Percentiles rank a stretch among this genome's conserved stretches.
phyloP scores from a whole-genome alignment of 2,113 vertebrate genomes.

The Thinocorus orbignyianus region DNA sequence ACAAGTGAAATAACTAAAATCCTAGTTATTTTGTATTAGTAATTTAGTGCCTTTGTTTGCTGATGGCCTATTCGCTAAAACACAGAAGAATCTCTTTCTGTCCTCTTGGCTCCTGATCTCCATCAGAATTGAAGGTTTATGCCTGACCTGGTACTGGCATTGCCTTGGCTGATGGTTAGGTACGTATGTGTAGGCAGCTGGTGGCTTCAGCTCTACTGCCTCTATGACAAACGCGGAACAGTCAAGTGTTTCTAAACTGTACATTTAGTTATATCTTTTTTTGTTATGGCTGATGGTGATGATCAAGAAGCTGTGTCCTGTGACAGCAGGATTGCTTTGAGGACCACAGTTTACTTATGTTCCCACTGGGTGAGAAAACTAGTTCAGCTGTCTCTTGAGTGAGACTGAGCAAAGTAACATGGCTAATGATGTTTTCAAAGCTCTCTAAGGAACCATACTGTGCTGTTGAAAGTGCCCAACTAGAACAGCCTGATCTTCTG shows the following conservation, averaged over 20 bases:
- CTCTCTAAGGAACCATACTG: not conserved
- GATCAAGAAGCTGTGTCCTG: not conserved
- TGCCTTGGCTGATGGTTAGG: not conserved
- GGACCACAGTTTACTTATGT: not conserved
- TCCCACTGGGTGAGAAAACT: not conserved
- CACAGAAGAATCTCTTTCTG: not conserved
- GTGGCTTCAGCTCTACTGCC: rapidly evolving
- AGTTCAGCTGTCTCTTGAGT: not conserved
- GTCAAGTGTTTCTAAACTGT: not conserved
- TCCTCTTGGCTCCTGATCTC: not conserved
- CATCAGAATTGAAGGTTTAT: not conserved
- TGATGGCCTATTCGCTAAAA: not conserved
- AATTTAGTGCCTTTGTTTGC: not conserved
- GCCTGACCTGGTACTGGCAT: not conserved
- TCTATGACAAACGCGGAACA: not conserved
- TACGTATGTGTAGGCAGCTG: not conserved
- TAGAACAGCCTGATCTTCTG: not conserved
- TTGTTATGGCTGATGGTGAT: not conserved
- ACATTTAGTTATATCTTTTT: not conserved
- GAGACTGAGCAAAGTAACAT: not conserved
- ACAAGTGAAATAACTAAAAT: not conserved
- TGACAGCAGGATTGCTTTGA: not conserved
- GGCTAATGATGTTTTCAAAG: not conserved
- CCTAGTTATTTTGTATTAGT: not conserved
- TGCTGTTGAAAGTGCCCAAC: not conserved